phyloP scores from a whole-genome alignment of 2,888 invertebrate genomes.

The Reticulitermes lucifugus region DNA sequence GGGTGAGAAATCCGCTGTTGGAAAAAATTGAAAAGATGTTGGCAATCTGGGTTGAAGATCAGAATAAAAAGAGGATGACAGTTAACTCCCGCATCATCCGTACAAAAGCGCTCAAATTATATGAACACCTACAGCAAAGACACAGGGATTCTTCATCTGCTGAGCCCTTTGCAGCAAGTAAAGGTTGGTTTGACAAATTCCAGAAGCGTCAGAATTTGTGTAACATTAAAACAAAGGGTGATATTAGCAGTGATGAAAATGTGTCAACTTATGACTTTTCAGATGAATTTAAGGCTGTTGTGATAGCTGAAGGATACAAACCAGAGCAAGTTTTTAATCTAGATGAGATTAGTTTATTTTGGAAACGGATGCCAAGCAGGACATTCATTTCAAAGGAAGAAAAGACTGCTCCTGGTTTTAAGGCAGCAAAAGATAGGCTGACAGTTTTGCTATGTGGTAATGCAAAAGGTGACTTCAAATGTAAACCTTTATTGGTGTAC shows the following conservation, averaged over 20 bases:
- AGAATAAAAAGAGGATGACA: neutral
- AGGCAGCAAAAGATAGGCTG: slow-evolving; percentile 11
- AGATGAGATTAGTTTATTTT: neutral
- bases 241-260: neutral
- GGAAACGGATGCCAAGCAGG: neutral
- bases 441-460: slow-evolving; percentile 26
- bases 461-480: slow-evolving; percentile 20
- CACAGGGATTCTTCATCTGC: neutral
- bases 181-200: neutral
- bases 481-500: slow-evolving; percentile 26
- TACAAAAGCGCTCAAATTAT: neutral
- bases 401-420: slow-evolving; percentile 29
- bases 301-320: neutral
- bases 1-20: neutral
- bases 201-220: neutral
- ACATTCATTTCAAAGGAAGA: neutral
- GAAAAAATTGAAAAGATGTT: neutral
- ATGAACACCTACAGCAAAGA: neutral
- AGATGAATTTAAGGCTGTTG: neutral
- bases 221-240: neutral
- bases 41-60: slow-evolving; percentile 8
- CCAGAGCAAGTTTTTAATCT: neutral
- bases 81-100: neutral
- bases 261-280: neutral
- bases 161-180: neutral